These are phyloP conservation scores for Ambastaia sidthimunki DNA, from an alignment of 2,797 vertebrate species.

Conservation along the genomic window DNA sequence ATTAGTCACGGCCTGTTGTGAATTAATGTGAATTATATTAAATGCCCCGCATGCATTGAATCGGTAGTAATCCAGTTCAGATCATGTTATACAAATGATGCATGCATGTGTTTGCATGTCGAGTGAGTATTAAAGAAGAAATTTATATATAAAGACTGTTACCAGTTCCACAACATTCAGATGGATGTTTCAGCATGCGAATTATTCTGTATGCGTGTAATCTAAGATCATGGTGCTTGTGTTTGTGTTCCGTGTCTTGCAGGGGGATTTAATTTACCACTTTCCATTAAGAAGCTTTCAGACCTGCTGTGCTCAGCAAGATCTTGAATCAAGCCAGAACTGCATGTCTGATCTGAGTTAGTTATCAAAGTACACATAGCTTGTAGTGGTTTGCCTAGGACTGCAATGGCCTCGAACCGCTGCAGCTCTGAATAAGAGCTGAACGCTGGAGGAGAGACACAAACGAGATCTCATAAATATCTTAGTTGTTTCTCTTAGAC, in stretches of 20 bases:
- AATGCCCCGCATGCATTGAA: constrained; percentile 28
- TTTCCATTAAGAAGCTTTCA: constrained; percentile 41
- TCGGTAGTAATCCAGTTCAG: constrained; percentile 25
- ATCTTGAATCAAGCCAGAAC: constrained; percentile 17
- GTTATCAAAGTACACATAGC: constrained; percentile 22
- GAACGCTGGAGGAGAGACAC: neutral
- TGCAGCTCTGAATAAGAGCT: neutral
- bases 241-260: constrained; percentile 13
- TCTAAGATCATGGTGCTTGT: constrained; percentile 28
- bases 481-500: neutral
- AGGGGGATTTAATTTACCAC: constrained; percentile 39
- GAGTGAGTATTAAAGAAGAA: neutral
- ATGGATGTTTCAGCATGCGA: constrained; percentile 10
- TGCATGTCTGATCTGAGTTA: constrained; percentile 41
- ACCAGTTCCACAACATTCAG: neutral
- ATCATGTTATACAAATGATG: constrained; percentile 1
- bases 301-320: constrained; percentile 43
- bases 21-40: constrained; percentile 49
- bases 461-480: constrained; percentile 2
- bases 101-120: constrained; percentile 13
- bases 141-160: neutral
- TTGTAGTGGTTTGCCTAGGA: constrained; percentile 1
- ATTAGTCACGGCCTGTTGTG: constrained; percentile 47
- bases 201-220: constrained; percentile 30
- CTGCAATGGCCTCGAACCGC: neutral